A percentile compares a stretch with the other conserved stretches of the same genome.
Conservation (phyloP, 2,888 invertebrate species). For the Drosophila seclusa region DNA sequence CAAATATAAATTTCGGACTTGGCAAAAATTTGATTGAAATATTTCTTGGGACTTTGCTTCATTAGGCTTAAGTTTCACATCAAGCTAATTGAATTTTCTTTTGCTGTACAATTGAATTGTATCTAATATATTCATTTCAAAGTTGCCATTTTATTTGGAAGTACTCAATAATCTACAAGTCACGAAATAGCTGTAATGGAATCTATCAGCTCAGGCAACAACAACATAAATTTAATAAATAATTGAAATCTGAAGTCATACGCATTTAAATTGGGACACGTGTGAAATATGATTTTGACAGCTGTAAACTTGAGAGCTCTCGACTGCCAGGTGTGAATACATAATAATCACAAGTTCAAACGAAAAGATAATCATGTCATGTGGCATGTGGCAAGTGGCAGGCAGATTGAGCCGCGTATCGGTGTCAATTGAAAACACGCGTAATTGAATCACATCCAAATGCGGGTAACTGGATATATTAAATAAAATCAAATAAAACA, state of each 20-base stretch:
- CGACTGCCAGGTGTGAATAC: slow-evolving; percentile 4
- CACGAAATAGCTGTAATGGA: slow-evolving; percentile 38
- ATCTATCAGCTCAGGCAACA: slow-evolving; percentile 22
- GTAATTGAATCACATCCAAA: background rate
- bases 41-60: slow-evolving; percentile 25
- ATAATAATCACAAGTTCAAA: slow-evolving; percentile 34
- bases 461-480: background rate
- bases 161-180: slow-evolving; percentile 19
- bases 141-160: slow-evolving; percentile 33
- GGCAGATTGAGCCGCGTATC: slow-evolving; percentile 29
- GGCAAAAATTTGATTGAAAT: slow-evolving; percentile 41
- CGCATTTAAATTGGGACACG: slow-evolving; percentile 48
- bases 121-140: slow-evolving; percentile 19
- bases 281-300: slow-evolving; percentile 53
- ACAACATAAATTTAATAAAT: slow-evolving; percentile 34
- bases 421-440: slow-evolving; percentile 16
- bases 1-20: slow-evolving; percentile 21
- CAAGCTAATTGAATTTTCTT: slow-evolving; percentile 25
- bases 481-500: background rate
- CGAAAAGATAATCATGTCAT: slow-evolving; percentile 18
- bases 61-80: slow-evolving; percentile 27
- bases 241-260: slow-evolving; percentile 56
- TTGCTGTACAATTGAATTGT: slow-evolving; percentile 1
- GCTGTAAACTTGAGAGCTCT: slow-evolving; percentile 28
- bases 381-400: background rate